These are phyloP conservation scores for Carcinoscorpius rotundicauda DNA, from an alignment of 1,140 invertebrate genomes.

Conservation along the genomic window DNA sequence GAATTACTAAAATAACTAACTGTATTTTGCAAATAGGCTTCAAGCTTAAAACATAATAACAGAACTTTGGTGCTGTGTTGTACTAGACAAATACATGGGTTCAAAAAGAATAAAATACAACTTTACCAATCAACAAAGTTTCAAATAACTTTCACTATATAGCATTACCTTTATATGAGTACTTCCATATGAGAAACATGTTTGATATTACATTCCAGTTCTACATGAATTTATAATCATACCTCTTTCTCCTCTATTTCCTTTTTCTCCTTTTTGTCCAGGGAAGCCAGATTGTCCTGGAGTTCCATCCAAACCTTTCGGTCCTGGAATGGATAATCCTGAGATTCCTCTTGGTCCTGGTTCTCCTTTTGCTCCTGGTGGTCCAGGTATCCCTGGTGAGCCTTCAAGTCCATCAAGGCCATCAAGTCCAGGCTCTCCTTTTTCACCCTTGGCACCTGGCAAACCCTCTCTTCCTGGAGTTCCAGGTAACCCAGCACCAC, in stretches of 20 bases:
- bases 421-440: constrained; percentile 44
- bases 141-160: too few relatives aligned
- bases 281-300: constrained; percentile 45
- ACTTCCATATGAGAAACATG: too few relatives aligned
- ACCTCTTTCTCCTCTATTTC: constrained; percentile 53
- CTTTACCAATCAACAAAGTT: too few relatives aligned
- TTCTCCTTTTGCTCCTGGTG: constrained; percentile 39
- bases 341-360: constrained; percentile 42
- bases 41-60: too few relatives aligned
- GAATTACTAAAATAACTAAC: too few relatives aligned
- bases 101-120: too few relatives aligned
- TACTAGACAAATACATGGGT: too few relatives aligned
- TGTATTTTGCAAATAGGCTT: too few relatives aligned
- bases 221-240: constrained; percentile 24
- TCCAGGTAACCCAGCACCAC: constrained; percentile 51
- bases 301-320: constrained; percentile 24
- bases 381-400: constrained; percentile 36
- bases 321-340: constrained; percentile 31
- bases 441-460: constrained; percentile 45
- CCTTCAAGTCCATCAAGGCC: constrained; percentile 31
- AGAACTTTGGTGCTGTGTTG: too few relatives aligned
- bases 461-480: constrained; percentile 52
- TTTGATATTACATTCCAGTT: constrained; percentile 22
- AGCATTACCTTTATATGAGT: too few relatives aligned
- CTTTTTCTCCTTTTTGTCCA: constrained; percentile 68